Evolutionary conservation across 2,888 invertebrate genomes (phyloP), one percentile per base, ranked within the genome.

Genomic region (Apamea crenata): DNA sequence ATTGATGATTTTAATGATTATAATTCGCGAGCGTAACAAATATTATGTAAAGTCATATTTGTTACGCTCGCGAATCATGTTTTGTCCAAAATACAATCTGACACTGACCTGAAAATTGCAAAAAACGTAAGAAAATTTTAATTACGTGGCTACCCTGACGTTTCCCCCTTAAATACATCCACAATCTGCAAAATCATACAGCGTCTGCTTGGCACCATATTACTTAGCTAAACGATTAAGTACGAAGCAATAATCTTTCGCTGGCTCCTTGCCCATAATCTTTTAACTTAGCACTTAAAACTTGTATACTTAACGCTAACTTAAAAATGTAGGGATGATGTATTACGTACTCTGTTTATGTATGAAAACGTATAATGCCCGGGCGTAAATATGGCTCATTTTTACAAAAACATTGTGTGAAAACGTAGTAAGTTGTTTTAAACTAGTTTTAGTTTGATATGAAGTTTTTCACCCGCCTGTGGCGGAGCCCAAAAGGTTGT

Each of bases 201-300:
- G 53, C 78, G 83, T 75, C 77, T 74, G 29, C 18, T 86, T 86
- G 87, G 83, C 84, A 84, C 78, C 83, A 67, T 59, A 2, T 72
- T 77, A 84, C 84, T 85, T 80, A 80, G 36, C 61, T 66, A 29
- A 76, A 74, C 80, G 77, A 85, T 85, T 61, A 87, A 85, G 74
- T 84, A 36, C 77, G 73, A 68, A 83, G 77, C 68, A 66, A 85
- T 87, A 87, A 85, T 87, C 68, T 77, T 6, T 32, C 25, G 7
- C 80, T 85, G 85, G 85, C 85, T 84, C 53, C n/a, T 68, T 87
- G 85, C 85, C 85, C 87, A 72, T 74, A 77, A 77, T 83, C 47
- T 78, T 82, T 72, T 78, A 68, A 61, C 79, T 32, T 36, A 53
- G 59, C 76, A 80, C 78, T 85, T 80, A 84, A 77, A 80, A 87